Evolutionary conservation across 2,113 vertebrate genomes (phyloP), one percentile per base, ranked within the genome.

Genomic region (Oreochromis niloticus): DNA sequence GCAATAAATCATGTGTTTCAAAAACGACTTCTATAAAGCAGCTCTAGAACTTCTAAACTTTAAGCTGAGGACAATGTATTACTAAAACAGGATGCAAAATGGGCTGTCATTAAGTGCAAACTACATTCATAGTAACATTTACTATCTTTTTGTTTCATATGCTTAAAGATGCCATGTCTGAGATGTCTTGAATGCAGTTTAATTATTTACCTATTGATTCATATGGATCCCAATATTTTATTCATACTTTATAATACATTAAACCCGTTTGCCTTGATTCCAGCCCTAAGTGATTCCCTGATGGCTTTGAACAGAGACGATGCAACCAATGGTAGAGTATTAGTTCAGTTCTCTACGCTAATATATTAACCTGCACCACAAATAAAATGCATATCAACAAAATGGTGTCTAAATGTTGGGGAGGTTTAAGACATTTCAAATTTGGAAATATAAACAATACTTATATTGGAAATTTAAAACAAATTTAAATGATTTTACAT

Each of bases 291-390:
- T 94, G 96, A 95, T 89, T 96, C 95, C 93, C 61, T 95, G 95
- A 89, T 96, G 96, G 93, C 95, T 95, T 92, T 97, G 95, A 96
- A 94, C 96, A 95, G 95, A 96, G 96, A 96, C 86, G 96, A 96
- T 96, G 94, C 94, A 91, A 86, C 95, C 91, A 95, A 96, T 94
- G 96, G 96, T 96, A 96, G 94, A 95, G 96, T 96, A 96, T 96
- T 94, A 94, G 87, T 94, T 93, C 86, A 90, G 88, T 91, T 93
- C 30, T 93, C 52, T 24, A 43, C 86, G 84, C 79, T 85, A 88
- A 94, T 88, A 87, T 68, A 87, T 91, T 92, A 93, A 93, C 86
- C 80, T 82, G 83, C 88, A 93, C 80, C 73, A 84, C 56, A 88
- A 41, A 16, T 81, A 68, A 82, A 92, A 89, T 83, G 52, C 55